Evolutionary conservation across 2,888 invertebrate species (phyloP).

Genomic region (Tinea semifulvella): DNA sequence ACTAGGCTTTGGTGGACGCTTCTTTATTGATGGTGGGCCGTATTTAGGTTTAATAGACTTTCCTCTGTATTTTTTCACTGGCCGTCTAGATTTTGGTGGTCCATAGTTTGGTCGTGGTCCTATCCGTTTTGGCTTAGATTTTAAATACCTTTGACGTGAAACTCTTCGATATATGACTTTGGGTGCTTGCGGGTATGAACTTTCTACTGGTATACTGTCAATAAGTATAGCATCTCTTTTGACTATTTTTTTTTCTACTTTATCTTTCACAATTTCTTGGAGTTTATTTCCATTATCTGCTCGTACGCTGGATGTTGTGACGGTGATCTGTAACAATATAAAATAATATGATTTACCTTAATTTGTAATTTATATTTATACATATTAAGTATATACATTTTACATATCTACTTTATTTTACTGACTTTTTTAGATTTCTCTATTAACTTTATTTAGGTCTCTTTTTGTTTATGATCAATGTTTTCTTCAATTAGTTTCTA

Average conservation of each 20-base stretch:
- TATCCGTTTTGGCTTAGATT: slow-evolving; percentile 29
- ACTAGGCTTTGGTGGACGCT: slow-evolving; percentile 22
- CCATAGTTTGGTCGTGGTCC: slow-evolving; percentile 29
- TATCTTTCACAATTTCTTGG: slow-evolving; percentile 17
- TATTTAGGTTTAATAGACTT: slow-evolving; percentile 30
- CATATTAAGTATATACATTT: too few species aligned
- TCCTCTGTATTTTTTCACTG: slow-evolving; percentile 31
- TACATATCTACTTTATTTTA: too few species aligned
- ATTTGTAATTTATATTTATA: too few species aligned
- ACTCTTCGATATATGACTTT: slow-evolving; percentile 38
- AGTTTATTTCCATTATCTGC: slow-evolving; percentile 21
- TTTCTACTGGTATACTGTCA: slow-evolving; percentile 32
- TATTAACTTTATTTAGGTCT: too few species aligned
- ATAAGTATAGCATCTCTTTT: slow-evolving; percentile 41
- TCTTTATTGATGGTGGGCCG: slow-evolving; percentile 25
- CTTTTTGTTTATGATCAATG: too few species aligned
- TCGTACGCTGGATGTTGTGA: slow-evolving; percentile 30
- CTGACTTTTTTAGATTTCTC: too few species aligned
- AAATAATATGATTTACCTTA: not conserved
- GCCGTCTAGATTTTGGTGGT: slow-evolving; percentile 29
- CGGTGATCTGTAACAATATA: slow-evolving; percentile 41
- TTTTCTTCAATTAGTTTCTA: too few species aligned
- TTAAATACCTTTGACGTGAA: slow-evolving; percentile 26
- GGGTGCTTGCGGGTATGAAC: slow-evolving; percentile 29
- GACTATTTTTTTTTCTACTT: slow-evolving; percentile 22